Conservation (phyloP, 1,140 invertebrate genomes). For the Drosophila serrata region DNA sequence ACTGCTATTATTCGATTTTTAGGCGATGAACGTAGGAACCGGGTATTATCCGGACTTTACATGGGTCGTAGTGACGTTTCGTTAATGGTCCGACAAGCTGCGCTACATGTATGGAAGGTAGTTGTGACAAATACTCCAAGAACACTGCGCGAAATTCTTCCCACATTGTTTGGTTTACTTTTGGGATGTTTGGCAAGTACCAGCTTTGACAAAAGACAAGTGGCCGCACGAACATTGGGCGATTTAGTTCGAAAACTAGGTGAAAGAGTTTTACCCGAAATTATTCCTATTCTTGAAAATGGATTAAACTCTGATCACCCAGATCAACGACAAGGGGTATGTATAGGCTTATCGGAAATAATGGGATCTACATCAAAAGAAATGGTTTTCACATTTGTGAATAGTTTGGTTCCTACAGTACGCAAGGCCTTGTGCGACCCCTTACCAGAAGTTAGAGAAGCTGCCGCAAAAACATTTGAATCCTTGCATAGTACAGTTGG, state of each 20-base stretch:
- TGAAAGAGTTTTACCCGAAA: slow-evolving; percentile 98
- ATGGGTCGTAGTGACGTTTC: slow-evolving; percentile 99
- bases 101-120: slow-evolving; percentile 99
- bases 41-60: slow-evolving; percentile 97
- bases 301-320: slow-evolving; percentile 95
- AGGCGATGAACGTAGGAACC: slow-evolving; percentile 95
- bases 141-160: slow-evolving; percentile 98
- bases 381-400: slow-evolving; percentile 97
- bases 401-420: slow-evolving; percentile 98
- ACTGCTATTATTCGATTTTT: slow-evolving; percentile 95
- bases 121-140: slow-evolving; percentile 98
- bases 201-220: slow-evolving; percentile 97
- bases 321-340: slow-evolving; percentile 98
- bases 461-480: slow-evolving; percentile 98
- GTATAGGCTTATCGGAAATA: slow-evolving; percentile 99
- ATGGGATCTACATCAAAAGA: slow-evolving; percentile 98
- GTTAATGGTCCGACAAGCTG: slow-evolving; percentile 98
- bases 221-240: slow-evolving; percentile 97
- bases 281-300: slow-evolving; percentile 98
- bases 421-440: slow-evolving; percentile 97
- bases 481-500: slow-evolving; percentile 98
- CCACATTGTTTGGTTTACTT: slow-evolving; percentile 96
- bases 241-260: slow-evolving; percentile 99
- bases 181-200: slow-evolving; percentile 97
- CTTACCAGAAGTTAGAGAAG: slow-evolving; percentile 95